Conservation (phyloP, 2,888 invertebrate genomes). For the Eudemis profundana region DNA sequence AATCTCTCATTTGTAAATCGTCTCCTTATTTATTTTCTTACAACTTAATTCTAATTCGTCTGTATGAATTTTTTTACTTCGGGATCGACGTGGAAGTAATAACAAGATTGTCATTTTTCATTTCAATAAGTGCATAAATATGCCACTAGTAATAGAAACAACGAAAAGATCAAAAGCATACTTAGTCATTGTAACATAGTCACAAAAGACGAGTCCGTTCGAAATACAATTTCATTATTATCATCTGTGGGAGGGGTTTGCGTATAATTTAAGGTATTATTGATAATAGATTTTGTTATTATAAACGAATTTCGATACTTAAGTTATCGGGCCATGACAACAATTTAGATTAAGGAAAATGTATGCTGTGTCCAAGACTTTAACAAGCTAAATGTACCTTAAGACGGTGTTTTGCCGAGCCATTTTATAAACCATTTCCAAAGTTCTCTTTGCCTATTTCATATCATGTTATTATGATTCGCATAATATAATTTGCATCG, state of each 20-base stretch:
- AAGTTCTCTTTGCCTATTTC: conserved; percentile 16
- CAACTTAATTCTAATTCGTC: not conserved
- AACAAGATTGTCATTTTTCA: conserved; percentile 45
- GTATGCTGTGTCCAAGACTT: conserved; percentile 78
- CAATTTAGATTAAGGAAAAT: conserved; percentile 68
- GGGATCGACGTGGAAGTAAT: conserved; percentile 61
- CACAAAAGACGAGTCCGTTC: conserved; percentile 70
- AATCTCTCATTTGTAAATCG: conserved; percentile 5
- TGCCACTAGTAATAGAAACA: conserved; percentile 2
- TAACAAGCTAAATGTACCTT: conserved; percentile 30
- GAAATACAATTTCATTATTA: conserved; percentile 64
- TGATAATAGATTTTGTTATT: conserved; percentile 72
- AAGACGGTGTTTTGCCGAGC: conserved; percentile 21
- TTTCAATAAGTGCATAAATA: conserved; percentile 4
- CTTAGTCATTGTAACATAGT: conserved; percentile 75
- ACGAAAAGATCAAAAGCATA: not conserved
- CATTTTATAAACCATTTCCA: conserved; percentile 17
- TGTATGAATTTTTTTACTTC: not conserved
- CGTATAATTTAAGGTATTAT: conserved; percentile 75
- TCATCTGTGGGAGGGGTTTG: conserved; percentile 80
- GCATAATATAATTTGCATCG: conserved; percentile 15
- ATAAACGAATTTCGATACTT: conserved; percentile 74
- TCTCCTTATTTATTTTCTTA: conserved; percentile 27
- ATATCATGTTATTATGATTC: conserved; percentile 1
- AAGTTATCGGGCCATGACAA: conserved; percentile 83